phyloP scores from a whole-genome alignment of 1,140 invertebrate genomes.

The Diachasmimorpha longicaudata region DNA sequence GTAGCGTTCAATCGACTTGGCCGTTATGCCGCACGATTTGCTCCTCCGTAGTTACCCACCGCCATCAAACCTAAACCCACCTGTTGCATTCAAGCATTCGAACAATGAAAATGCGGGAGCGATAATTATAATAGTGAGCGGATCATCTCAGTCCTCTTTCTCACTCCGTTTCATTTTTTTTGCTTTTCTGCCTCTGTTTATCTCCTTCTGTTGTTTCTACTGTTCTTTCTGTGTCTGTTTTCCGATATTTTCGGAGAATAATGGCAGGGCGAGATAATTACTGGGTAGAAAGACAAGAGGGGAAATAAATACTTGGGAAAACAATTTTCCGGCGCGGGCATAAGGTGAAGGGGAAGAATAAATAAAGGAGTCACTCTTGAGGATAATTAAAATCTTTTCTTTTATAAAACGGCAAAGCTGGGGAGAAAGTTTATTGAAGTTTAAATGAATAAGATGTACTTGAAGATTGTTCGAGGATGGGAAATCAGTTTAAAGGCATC shows the following conservation, averaged over 20 bases:
- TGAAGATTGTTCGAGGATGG: not conserved
- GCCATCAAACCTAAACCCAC: slow-evolving; percentile 9
- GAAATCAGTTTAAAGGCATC: not conserved
- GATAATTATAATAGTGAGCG: not conserved
- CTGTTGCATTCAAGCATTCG: slow-evolving; percentile 24
- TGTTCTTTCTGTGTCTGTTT: not conserved
- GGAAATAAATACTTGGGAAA: not conserved
- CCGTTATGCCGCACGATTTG: slow-evolving; percentile 22
- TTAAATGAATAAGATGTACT: not conserved
- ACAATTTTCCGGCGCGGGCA: not conserved
- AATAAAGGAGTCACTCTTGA: not conserved
- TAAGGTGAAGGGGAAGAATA: not conserved
- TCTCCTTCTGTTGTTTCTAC: not conserved
- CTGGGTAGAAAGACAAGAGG: too few relatives aligned
- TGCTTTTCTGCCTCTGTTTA: not conserved
- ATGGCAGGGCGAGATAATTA: too few relatives aligned
- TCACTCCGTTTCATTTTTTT: not conserved
- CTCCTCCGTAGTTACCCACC: not conserved
- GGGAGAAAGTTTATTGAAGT: not conserved
- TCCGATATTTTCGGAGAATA: too few relatives aligned
- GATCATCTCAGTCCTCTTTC: not conserved
- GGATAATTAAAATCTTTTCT: not conserved
- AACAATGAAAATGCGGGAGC: slow-evolving; percentile 7
- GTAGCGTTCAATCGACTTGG: slow-evolving; percentile 16
- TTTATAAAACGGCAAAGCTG: not conserved